These are phyloP conservation scores for Lithosia quadra DNA, from an alignment of 2,888 invertebrate species.

Conservation along the genomic window DNA sequence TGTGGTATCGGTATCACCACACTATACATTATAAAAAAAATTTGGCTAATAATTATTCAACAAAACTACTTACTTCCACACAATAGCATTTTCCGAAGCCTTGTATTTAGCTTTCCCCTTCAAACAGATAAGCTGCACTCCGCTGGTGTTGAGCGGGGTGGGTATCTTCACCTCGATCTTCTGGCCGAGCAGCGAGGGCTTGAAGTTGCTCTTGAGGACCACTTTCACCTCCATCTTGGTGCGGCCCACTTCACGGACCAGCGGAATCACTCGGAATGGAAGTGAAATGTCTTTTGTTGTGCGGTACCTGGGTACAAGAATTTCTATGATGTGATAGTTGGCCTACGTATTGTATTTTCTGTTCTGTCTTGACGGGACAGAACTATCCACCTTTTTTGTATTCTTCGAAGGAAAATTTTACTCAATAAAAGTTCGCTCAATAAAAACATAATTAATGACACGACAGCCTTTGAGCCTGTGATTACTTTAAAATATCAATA, in stretches of 20 bases:
- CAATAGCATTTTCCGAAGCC: constrained; percentile 99
- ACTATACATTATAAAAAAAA: no score
- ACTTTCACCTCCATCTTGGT: constrained; percentile 99
- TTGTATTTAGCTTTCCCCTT: constrained; percentile 99
- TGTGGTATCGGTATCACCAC: no score
- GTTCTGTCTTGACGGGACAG: no score
- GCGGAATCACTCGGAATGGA: constrained; percentile 99
- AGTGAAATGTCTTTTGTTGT: constrained; percentile 99
- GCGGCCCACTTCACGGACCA: constrained; percentile 98
- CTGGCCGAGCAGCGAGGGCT: constrained; percentile 98
- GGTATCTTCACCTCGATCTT: constrained; percentile 99
- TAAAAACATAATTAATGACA: no score
- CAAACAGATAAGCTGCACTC: constrained; percentile 99
- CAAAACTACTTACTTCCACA: constrained; percentile 92
- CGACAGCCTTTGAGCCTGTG: no score
- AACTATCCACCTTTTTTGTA: no score
- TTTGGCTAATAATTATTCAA: background rate
- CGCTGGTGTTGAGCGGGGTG: constrained; percentile 99
- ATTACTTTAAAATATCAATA: no score
- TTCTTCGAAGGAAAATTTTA: no score
- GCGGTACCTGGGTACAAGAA: constrained; percentile 90
- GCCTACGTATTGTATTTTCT: no score
- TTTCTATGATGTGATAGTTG: background rate
- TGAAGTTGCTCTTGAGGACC: constrained; percentile 99
- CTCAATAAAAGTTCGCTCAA: no score